Evolutionary conservation across 1,140 invertebrate genomes (phyloP), one percentile per base, ranked within the genome.

Genomic region (Tetraneura akinire): DNA sequence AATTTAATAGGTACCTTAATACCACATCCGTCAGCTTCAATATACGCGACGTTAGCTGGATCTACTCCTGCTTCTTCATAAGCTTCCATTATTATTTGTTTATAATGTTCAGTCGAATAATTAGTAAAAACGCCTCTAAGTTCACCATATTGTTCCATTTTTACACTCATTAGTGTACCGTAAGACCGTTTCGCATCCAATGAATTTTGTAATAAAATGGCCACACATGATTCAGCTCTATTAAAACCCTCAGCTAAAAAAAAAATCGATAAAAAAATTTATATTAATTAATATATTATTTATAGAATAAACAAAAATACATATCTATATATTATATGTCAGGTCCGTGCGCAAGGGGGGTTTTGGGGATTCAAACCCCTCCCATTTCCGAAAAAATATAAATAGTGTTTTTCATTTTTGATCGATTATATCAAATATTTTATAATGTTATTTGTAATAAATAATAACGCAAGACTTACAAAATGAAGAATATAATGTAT

Each of bases 61-160:
- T 90, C 86, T 10, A 94, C 84, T 62, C 87, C 86, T 8, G 87
- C 78, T 23, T 80, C 64, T 29, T 42, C 21, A 42, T 81, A 81
- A 13, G 80, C 51, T 0, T 80, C 47, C 55, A 37, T 70, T 21
- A 81, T 16, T 1, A 81, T 45, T 42, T 70, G 49, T 87, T 80
- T 49, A 11, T 42, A 55, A 26, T 37, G 32, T 9, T 76, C 71
- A 21, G 18, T 9, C 6, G 64, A 76, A 14, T 71, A 71, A 62
- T 73, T 42, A 14, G 49, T 55, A 23, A 81, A 82, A 18, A 71
- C 53, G 13, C 80, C 85, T 53, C 85, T 83, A 83, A 91, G 90
- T 81, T 87, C 87, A 18, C 91, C 91, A 85, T 92, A 90, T 80
- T 88, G 88, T 76, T 87, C 87, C 57, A 85, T 87, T 81, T 87